Conservation (phyloP, 2,797 vertebrate species). For the Halcyon chelicuti region DNA sequence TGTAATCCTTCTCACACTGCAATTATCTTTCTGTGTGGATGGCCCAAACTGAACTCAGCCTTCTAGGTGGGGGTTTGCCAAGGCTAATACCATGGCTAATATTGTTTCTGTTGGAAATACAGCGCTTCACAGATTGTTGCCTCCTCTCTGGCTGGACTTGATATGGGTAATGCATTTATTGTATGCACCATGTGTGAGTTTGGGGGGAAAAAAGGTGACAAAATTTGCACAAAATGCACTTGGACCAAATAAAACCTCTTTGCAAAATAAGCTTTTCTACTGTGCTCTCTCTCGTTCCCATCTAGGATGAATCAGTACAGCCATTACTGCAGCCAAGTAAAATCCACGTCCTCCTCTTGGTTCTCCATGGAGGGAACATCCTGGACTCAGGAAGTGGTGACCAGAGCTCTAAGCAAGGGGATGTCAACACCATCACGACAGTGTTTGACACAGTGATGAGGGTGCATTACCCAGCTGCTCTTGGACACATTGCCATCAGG, state of each 20-base stretch:
- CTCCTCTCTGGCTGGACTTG: not conserved
- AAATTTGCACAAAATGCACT: not conserved
- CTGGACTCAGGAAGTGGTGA: conserved; percentile 93
- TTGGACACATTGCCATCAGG: conserved; percentile 92
- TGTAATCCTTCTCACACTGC: not conserved
- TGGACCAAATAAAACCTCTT: not conserved
- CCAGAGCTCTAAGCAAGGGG: conserved; percentile 93
- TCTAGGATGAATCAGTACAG: conserved; percentile 87
- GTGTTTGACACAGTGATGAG: conserved; percentile 95
- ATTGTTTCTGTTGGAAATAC: not conserved
- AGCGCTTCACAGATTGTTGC: not conserved
- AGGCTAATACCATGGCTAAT: not conserved
- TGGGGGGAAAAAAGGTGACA: not conserved
- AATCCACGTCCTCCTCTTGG: conserved; percentile 92
- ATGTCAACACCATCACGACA: conserved; percentile 90
- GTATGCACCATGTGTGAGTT: not conserved
- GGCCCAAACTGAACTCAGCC: not conserved
- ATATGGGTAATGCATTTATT: not conserved
- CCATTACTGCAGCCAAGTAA: conserved; percentile 87
- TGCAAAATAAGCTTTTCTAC: not conserved
- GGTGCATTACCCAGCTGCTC: conserved; percentile 94
- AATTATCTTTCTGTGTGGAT: not conserved
- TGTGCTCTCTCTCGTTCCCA: not conserved
- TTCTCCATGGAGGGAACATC: conserved; percentile 97
- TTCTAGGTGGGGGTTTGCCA: not conserved